Evolutionary conservation across 2,797 vertebrate genomes (phyloP).

Genomic region (Coreius guichenoti): DNA sequence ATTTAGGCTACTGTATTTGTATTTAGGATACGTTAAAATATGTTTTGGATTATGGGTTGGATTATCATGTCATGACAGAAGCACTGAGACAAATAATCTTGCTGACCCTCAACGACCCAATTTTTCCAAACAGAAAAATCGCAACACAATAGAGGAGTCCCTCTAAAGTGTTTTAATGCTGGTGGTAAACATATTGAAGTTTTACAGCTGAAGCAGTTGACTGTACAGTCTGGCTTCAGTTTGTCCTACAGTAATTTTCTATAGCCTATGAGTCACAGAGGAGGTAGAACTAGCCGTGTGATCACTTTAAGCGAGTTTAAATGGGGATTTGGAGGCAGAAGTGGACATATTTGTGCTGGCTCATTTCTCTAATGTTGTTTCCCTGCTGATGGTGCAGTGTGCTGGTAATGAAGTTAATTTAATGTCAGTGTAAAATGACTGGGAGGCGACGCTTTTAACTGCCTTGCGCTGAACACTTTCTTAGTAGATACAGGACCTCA

Average conservation of each 20-base stretch:
- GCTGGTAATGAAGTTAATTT: slow-evolving; percentile 50
- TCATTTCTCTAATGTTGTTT: slow-evolving; percentile 60
- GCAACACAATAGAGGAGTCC: not conserved
- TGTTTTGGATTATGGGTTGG: not conserved
- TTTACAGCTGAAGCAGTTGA: not conserved
- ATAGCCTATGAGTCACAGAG: slow-evolving; percentile 5
- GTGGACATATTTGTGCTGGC: slow-evolving; percentile 47
- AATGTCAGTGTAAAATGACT: slow-evolving; percentile 35
- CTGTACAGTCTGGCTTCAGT: slow-evolving; percentile 22
- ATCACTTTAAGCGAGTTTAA: slow-evolving; percentile 51
- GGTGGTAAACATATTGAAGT: not conserved
- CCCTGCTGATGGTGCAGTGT: slow-evolving; percentile 42
- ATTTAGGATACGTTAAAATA: not conserved
- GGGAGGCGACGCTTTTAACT: slow-evolving; percentile 23
- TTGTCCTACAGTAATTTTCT: slow-evolving; percentile 27
- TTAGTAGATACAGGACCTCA: slow-evolving; percentile 19
- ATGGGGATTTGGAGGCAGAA: slow-evolving; percentile 44
- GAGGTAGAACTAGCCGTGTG: slow-evolving; percentile 32
- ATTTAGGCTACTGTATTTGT: too few species aligned
- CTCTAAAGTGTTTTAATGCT: slow-evolving; percentile 20
- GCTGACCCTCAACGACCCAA: not conserved
- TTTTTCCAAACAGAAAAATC: not conserved
- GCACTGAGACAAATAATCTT: not conserved
- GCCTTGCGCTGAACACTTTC: not conserved
- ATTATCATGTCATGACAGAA: not conserved